A percentile compares a stretch with the other conserved stretches of the same genome.
These are phyloP conservation scores for Kobus ellipsiprymnus DNA, from an alignment of 2,113 vertebrate genomes.

Conservation along the genomic window DNA sequence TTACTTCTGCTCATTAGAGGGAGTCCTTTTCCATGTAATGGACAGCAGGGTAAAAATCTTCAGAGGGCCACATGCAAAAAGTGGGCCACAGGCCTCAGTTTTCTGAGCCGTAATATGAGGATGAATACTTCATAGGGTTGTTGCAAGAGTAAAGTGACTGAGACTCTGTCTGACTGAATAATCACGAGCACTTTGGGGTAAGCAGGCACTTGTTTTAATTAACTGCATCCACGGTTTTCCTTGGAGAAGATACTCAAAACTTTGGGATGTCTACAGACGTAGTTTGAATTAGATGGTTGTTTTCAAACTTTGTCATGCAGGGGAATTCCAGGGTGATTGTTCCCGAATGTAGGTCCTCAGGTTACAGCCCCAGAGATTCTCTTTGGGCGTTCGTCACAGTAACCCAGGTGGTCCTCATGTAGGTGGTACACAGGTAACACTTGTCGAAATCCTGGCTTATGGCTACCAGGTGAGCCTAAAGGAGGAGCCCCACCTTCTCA, in stretches of 20 bases:
- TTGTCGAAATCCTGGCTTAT: not conserved
- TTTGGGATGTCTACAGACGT: not conserved
- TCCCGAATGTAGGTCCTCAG: not conserved
- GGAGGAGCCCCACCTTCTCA: not conserved
- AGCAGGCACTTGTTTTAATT: not conserved
- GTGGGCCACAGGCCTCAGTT: not conserved
- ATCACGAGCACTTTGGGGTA: not conserved
- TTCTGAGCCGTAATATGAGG: not conserved
- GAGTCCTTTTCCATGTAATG: not conserved
- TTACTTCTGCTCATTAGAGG: not conserved
- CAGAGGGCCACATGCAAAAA: not conserved
- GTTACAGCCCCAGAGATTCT: not conserved
- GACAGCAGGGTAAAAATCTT: not conserved
- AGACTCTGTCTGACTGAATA: not conserved
- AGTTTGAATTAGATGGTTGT: not conserved
- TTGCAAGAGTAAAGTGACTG: not conserved
- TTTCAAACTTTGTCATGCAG: not conserved
- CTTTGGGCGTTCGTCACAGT: not conserved
- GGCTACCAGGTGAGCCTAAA: not conserved
- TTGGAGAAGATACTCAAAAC: not conserved
- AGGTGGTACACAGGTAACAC: not conserved
- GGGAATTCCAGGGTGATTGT: not conserved
- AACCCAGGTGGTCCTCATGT: not conserved
- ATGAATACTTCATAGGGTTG: not conserved
- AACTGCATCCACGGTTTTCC: not conserved